Evolutionary conservation across 2,888 invertebrate species (phyloP), one percentile per base, ranked within the genome.

Genomic region (Oligia strigilis): DNA sequence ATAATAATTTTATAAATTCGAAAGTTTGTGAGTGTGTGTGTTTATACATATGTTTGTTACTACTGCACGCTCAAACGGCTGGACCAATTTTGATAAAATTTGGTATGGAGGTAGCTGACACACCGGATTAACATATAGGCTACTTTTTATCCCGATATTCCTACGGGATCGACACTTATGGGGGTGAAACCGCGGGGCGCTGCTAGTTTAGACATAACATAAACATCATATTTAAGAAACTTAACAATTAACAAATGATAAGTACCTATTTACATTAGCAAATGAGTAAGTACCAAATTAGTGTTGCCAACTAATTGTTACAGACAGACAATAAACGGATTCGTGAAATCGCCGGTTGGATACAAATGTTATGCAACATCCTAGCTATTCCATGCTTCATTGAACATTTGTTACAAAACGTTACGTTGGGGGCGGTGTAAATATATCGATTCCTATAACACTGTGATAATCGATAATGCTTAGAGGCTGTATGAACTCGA

Each of bases 291-390:
- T n/a, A 69, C 23, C 17, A 17, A 72, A 78, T 76, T 70, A 84
- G 29, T 77, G 43, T 64, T 60, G 43, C 78, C 49, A 60, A n/a
- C 60, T 79, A 86, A 84, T 89, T 81, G 75, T 83, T 69, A n/a
- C 5, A 29, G 76, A 5, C 75, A 78, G 74, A 87, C 88, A 80
- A 74, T 75, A 64, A 64, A 58, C 43, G 79, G 58, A 46, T 60
- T 55, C 36, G 82, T 83, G 87, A 90, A 89, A 89, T 85, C 89
- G 69, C 40, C 75, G 73, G 58, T 79, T 74, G 62, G 80, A 82
- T 80, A 72, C 76, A 77, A 72, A 46, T 70, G 73, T 90, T 87
- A 83, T 71, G 85, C 85, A 89, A 90, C 66, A 78, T 89, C 89
- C 90, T 72, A 64, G 11, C 64, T n/a, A 62, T 82, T 81, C 70